Conservation (phyloP, 1,140 invertebrate species). For the Diuraphis noxia region DNA sequence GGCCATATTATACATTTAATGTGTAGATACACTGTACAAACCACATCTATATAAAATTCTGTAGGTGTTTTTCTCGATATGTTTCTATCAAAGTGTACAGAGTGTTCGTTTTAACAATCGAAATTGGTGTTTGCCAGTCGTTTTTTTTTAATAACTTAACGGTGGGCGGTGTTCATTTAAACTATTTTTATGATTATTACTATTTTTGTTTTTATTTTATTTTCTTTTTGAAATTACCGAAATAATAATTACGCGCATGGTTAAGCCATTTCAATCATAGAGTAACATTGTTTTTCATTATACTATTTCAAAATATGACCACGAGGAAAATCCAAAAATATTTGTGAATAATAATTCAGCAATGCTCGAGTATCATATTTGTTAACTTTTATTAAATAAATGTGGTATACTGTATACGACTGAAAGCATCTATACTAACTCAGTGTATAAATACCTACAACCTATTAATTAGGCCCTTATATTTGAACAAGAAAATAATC, state of each 20-base stretch:
- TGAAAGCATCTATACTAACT: background rate
- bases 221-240: background rate
- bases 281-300: background rate
- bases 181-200: slow-evolving; percentile 7
- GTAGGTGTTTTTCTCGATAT: background rate
- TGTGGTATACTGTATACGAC: background rate
- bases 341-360: background rate
- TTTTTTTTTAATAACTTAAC: background rate
- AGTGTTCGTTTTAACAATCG: background rate
- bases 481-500: no score
- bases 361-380: background rate
- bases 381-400: background rate
- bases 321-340: background rate
- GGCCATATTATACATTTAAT: background rate
- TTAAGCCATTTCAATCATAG: background rate
- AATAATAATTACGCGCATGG: background rate
- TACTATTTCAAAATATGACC: background rate
- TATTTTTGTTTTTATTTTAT: slow-evolving; percentile 2
- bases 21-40: background rate
- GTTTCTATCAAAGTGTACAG: background rate
- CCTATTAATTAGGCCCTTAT: no score
- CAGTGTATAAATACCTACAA: no score
- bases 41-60: background rate
- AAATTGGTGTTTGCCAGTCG: background rate
- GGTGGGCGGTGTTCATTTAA: background rate